Conservation (phyloP, 1,140 invertebrate species). For the Idris sp. region DNA sequence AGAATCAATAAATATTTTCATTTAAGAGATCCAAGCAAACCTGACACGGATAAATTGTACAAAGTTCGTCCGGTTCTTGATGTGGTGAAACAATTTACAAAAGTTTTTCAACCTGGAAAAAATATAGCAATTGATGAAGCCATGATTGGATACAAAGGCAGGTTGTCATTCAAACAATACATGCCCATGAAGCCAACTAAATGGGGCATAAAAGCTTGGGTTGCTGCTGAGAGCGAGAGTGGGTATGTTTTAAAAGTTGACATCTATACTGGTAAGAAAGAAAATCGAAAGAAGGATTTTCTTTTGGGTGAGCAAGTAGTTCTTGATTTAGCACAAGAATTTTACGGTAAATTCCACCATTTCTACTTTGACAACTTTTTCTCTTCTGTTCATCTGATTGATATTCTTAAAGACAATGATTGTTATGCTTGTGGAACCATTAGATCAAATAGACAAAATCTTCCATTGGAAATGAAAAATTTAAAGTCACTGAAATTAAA, state of each 20-base stretch:
- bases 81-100: background rate
- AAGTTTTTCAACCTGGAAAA: background rate
- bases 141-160: too few relatives aligned
- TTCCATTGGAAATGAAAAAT: conserved; percentile 2
- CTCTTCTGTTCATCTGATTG: conserved; percentile 6
- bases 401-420: background rate
- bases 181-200: conserved; percentile 30
- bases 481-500: conserved; percentile 6
- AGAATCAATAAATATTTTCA: conserved; percentile 20
- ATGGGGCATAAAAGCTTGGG: conserved; percentile 19
- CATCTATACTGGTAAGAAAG: conserved; percentile 18
- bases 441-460: conserved; percentile 1
- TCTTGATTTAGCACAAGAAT: conserved; percentile 5
- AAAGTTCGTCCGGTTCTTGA: background rate
- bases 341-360: conserved; percentile 4
- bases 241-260: conserved; percentile 14
- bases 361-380: conserved; percentile 25
- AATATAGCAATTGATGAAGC: background rate
- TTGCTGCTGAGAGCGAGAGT: conserved; percentile 10
- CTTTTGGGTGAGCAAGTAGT: conserved; percentile 22
- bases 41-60: background rate
- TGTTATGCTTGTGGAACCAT: conserved; percentile 7
- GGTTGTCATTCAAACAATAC: conserved; percentile 16
- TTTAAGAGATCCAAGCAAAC: background rate
- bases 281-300: conserved; percentile 1